These are phyloP conservation scores for Anolis carolinensis DNA, from an alignment of 2,113 vertebrate species.

Conservation along the genomic window DNA sequence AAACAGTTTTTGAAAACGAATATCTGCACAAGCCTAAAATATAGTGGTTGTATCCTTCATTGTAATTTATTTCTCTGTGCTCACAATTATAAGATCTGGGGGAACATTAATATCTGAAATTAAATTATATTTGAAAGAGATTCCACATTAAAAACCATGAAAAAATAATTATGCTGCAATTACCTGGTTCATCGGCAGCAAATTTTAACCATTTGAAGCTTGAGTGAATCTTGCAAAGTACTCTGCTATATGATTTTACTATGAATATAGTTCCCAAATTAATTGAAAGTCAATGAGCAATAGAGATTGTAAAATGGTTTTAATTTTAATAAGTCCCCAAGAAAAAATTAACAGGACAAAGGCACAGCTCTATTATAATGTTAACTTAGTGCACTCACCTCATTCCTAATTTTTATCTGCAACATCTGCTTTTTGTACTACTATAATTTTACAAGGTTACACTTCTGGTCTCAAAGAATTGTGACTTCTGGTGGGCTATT, in stretches of 20 bases:
- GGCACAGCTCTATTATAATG: not conserved
- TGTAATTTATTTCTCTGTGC: not conserved
- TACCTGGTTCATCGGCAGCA: conserved; percentile 24
- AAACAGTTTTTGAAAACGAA: too few relatives aligned
- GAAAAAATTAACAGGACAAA: not conserved
- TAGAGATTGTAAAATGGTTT: not conserved
- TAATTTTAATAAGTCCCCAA: conserved; percentile 2
- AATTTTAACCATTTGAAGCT: conserved; percentile 21
- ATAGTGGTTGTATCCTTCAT: not conserved
- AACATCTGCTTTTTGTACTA: not conserved
- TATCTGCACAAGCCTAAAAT: not conserved
- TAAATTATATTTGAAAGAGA: conserved; percentile 1
- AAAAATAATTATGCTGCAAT: conserved; percentile 38
- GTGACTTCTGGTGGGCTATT: not conserved
- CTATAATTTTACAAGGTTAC: not conserved
- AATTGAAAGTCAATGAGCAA: conserved; percentile 5
- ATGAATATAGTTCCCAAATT: conserved; percentile 16
- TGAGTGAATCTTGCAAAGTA: conserved; percentile 8
- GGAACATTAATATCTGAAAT: conserved; percentile 12
- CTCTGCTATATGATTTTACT: not conserved
- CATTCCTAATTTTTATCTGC: not conserved
- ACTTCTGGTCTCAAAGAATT: not conserved
- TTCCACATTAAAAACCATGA: not conserved
- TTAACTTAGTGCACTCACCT: not conserved
- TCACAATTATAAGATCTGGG: not conserved